Evolutionary conservation across 2,797 vertebrate species (phyloP), one percentile per base, ranked within the genome.

Genomic region (Limnodromus scolopaceus): DNA sequence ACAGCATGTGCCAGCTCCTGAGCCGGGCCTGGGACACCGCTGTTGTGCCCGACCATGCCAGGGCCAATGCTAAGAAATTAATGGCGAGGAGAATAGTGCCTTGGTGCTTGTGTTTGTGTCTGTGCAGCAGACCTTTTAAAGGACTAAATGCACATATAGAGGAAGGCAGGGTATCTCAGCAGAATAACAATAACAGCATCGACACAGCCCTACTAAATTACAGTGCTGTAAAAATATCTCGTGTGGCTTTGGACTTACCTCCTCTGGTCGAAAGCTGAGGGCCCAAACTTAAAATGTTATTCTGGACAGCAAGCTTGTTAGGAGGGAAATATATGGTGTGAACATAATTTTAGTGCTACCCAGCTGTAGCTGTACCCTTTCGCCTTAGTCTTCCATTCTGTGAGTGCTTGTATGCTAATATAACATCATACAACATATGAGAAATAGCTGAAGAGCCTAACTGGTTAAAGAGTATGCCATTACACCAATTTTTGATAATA

Each of bases 401-500:
- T 66, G 28, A 85, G 13, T 48, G 55, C 5, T 51, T 60, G 5
- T 69, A 15, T 24, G 19, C 24, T 63, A 64, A 66, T 27, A 61
- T 10, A 66, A 38, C 11, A 66, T 23, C 15, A 51, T 22, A 41
- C 93, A 81, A 55, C 41, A 43, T 1, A 34, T 34, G 10, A 78
- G 23, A 81, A 83, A 78, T n/a, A n/a, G 12, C 23, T 88, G 54
- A 72, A 72, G 71, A 72, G 13, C 14, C 3, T 64, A 57, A 84
- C 0, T 72, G 23, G 16, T 65, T 34, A 81, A 83, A 51, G 24
- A 60, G 6, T 63, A 64, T 43, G 57, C 6, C 45, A 66, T 39
- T 41, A 80, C 13, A 58, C 4, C 10, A 41, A 7, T 80, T 89
- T 72, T 61, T 0, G 0, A 18, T 30, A 82, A n/a, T 7, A 63